Percentiles rank a stretch among this genome's conserved stretches.
Evolutionary conservation across 2,888 invertebrate genomes (phyloP).

Genomic region (Andrena camellia): DNA sequence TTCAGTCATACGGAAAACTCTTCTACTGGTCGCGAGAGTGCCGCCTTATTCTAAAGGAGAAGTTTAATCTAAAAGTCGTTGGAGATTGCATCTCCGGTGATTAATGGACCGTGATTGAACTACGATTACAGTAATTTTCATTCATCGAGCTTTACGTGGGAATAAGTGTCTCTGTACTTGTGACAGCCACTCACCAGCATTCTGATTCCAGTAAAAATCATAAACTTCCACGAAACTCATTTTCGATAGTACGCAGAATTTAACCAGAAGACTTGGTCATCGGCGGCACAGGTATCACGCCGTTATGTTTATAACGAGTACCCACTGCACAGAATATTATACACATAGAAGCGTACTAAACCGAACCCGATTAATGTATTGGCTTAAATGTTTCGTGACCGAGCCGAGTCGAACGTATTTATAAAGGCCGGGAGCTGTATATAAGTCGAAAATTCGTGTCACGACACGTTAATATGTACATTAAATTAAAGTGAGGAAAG

Average conservation of each 20-base stretch:
- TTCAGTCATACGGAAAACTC: not conserved
- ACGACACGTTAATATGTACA: not conserved
- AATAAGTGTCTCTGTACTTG: not conserved
- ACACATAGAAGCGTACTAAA: not conserved
- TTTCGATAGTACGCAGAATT: not conserved
- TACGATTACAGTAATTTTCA: not conserved
- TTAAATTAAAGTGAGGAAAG: not conserved
- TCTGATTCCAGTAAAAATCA: slow-evolving; percentile 34
- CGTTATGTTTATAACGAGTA: not conserved
- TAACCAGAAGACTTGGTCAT: not conserved
- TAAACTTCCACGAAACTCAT: slow-evolving; percentile 23
- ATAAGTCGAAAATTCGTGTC: not conserved
- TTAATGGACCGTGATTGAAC: not conserved
- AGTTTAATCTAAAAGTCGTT: not conserved
- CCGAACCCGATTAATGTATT: not conserved
- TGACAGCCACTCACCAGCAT: slow-evolving; percentile 22
- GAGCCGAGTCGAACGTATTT: not conserved
- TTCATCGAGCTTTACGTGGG: not conserved
- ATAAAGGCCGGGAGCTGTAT: not conserved
- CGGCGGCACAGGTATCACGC: too few species aligned
- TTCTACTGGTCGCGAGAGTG: not conserved
- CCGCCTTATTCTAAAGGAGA: not conserved
- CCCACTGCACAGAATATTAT: not conserved
- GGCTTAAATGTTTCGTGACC: not conserved
- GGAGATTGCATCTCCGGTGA: not conserved